A percentile compares a stretch with the other conserved stretches of the same genome.
Evolutionary conservation across 2,888 invertebrate species (phyloP).

Genomic region (Sericinus montela): DNA sequence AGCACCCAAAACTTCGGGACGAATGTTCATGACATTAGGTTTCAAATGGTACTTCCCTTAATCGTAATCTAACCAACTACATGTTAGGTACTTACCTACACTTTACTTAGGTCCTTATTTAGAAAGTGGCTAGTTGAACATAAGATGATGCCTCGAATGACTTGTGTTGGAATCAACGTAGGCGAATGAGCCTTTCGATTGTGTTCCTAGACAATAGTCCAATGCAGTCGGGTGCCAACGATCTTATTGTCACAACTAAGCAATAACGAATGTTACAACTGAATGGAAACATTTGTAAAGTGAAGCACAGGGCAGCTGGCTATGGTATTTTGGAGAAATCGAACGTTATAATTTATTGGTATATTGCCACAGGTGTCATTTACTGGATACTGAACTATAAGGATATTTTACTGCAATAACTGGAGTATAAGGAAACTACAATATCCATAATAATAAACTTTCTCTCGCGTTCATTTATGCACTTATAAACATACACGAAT

Average conservation of each 20-base stretch:
- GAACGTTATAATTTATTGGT: neutral
- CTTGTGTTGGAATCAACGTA: slow-evolving; percentile 5
- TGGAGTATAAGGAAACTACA: no score
- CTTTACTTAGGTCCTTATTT: neutral
- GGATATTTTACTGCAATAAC: no score
- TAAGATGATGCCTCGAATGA: neutral
- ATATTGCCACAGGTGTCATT: no score
- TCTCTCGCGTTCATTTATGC: no score
- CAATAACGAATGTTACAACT: neutral
- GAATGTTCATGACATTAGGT: no score
- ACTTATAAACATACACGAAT: no score
- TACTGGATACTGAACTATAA: no score
- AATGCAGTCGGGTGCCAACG: neutral
- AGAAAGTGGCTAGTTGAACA: neutral
- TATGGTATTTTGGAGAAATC: slow-evolving; percentile 6
- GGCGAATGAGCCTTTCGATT: slow-evolving; percentile 2
- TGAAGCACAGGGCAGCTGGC: neutral
- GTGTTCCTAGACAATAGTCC: slow-evolving; percentile 1
- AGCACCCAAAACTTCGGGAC: no score
- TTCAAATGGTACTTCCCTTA: no score
- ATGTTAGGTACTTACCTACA: no score
- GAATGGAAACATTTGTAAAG: neutral
- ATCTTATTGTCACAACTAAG: neutral
- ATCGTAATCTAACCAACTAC: no score
- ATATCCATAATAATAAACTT: no score